Evolutionary conservation across 2,113 vertebrate genomes (phyloP).

Genomic region (Scomber scombrus): DNA sequence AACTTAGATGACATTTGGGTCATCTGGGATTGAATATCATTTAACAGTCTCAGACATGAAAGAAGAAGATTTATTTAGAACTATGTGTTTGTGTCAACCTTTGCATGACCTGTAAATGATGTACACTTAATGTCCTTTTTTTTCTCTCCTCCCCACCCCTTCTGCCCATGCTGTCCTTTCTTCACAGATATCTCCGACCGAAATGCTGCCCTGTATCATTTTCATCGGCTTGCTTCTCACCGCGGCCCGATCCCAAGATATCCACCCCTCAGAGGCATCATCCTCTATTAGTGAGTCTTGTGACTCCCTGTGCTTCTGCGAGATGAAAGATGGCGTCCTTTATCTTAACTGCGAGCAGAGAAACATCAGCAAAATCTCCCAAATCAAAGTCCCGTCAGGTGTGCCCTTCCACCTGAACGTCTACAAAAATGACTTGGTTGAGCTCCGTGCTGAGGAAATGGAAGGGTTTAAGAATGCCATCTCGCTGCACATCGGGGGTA

Average conservation of each 20-base stretch:
- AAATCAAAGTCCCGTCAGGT: constrained; percentile 91
- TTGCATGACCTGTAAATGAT: constrained; percentile 23
- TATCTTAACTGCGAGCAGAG: constrained; percentile 94
- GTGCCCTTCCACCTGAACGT: constrained; percentile 94
- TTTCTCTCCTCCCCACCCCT: constrained; percentile 19
- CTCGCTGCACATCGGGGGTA: constrained; percentile 95
- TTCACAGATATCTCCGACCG: constrained; percentile 77
- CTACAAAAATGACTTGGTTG: constrained; percentile 93
- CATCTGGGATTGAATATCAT: constrained; percentile 17
- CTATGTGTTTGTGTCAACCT: not conserved
- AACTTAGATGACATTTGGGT: constrained; percentile 35
- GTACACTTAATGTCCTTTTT: constrained; percentile 32
- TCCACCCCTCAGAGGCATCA: constrained; percentile 82
- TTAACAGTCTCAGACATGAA: not conserved
- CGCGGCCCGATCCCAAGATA: constrained; percentile 81
- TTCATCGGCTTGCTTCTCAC: constrained; percentile 85
- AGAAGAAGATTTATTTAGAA: not conserved
- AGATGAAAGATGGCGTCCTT: constrained; percentile 91
- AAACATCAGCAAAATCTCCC: constrained; percentile 91
- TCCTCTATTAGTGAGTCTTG: constrained; percentile 86
- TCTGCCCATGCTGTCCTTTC: constrained; percentile 30
- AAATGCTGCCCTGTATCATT: constrained; percentile 91
- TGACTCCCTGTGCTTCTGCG: constrained; percentile 91
- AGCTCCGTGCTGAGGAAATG: constrained; percentile 90
- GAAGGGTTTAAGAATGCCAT: constrained; percentile 90